phyloP scores from a whole-genome alignment of 2,113 vertebrate species.

The Ovis aries region DNA sequence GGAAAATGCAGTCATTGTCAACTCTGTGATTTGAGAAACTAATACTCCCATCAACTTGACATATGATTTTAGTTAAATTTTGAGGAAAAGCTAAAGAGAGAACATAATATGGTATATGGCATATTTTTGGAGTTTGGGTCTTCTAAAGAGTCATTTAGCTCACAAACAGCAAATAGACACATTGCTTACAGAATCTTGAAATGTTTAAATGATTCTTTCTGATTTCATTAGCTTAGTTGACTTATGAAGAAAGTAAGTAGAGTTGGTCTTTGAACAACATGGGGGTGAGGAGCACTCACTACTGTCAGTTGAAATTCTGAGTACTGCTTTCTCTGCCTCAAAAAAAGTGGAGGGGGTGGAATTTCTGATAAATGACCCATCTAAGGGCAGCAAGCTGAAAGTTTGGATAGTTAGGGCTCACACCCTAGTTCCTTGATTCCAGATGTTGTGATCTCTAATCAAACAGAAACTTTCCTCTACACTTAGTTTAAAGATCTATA shows the following conservation, averaged over 20 bases:
- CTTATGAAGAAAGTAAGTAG: neutral
- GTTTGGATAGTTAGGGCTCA: neutral
- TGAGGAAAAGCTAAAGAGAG: neutral
- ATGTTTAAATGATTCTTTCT: neutral
- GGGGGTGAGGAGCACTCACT: neutral
- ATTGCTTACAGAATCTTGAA: neutral
- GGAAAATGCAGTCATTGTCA: neutral
- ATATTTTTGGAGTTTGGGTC: neutral
- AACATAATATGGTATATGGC: neutral
- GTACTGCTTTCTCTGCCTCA: neutral
- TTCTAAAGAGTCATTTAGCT: neutral
- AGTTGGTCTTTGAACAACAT: neutral
- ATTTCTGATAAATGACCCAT: neutral
- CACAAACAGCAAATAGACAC: neutral
- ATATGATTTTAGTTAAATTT: neutral
- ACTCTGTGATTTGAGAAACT: constrained; percentile 5
- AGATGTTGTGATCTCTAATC: neutral
- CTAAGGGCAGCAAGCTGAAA: neutral
- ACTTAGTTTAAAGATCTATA: neutral
- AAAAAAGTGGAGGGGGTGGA: neutral
- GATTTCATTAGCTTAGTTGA: neutral
- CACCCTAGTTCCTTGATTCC: neutral
- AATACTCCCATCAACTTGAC: neutral
- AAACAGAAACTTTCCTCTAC: neutral
- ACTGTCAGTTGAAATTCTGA: neutral